These are phyloP conservation scores for Setipinna tenuifilis DNA, from an alignment of 2,797 vertebrate species.

Conservation along the genomic window DNA sequence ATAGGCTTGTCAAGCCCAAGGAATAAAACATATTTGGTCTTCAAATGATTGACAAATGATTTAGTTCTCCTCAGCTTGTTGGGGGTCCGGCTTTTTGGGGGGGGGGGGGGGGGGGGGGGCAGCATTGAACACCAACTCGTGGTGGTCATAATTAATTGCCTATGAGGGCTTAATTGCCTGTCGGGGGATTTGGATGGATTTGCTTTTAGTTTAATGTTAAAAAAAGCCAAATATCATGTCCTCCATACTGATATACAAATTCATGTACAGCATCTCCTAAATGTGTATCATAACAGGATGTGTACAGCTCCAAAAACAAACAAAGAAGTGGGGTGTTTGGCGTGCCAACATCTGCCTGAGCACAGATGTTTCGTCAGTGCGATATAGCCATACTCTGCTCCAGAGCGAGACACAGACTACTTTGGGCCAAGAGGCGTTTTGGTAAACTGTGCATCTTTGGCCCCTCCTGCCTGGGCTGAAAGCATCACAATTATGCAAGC, in stretches of 20 bases:
- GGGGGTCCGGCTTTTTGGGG: too few species aligned
- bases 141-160: too few species aligned
- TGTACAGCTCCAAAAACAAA: background rate
- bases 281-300: background rate
- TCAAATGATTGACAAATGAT: too few species aligned
- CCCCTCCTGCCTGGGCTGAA: background rate
- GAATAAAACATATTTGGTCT: too few species aligned
- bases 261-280: background rate
- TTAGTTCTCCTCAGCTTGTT: too few species aligned
- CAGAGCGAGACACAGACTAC: background rate
- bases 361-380: background rate
- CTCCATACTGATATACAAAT: background rate
- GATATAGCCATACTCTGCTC: background rate
- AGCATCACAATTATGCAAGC: slow-evolving; percentile 20
- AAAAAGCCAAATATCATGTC: background rate
- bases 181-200: background rate
- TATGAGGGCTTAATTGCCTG: background rate
- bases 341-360: background rate
- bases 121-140: too few species aligned
- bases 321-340: background rate
- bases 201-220: background rate
- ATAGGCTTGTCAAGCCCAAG: too few species aligned
- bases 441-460: background rate
- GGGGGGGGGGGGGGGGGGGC: too few species aligned
- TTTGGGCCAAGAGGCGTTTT: background rate